Evolutionary conservation across 2,888 invertebrate species (phyloP).

Genomic region (Drosophila picticornis): DNA sequence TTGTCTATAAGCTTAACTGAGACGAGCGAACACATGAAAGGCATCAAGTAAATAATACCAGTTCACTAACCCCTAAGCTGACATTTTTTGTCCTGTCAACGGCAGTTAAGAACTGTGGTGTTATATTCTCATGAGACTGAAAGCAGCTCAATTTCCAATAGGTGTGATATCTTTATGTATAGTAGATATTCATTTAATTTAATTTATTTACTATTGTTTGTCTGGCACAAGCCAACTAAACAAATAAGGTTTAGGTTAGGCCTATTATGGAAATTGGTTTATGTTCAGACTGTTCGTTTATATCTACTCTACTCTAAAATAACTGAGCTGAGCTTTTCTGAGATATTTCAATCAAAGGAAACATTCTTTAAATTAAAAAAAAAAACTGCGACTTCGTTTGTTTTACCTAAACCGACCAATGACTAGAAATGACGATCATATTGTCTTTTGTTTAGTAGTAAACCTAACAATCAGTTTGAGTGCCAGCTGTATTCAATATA

Average conservation of each 20-base stretch:
- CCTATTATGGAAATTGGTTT: neutral
- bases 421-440: neutral
- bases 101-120: neutral
- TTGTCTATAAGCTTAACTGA: neutral
- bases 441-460: neutral
- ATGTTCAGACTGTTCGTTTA: neutral
- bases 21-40: neutral
- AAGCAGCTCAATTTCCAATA: neutral
- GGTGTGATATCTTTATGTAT: neutral
- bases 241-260: neutral
- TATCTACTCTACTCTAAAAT: neutral
- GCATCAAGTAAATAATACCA: neutral
- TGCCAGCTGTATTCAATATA: conserved; percentile 7
- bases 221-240: neutral
- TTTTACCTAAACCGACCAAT: neutral
- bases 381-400: conserved; percentile 1
- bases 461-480: neutral
- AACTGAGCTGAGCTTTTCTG: neutral
- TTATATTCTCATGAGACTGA: neutral
- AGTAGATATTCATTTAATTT: conserved; percentile 28
- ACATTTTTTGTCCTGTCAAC: neutral
- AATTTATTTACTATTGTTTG: conserved; percentile 49
- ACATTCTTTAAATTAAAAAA: neutral
- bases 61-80: neutral
- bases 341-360: neutral